These are phyloP conservation scores for Heloderma charlesbogerti DNA, from an alignment of 2,113 vertebrate species.

Conservation along the genomic window DNA sequence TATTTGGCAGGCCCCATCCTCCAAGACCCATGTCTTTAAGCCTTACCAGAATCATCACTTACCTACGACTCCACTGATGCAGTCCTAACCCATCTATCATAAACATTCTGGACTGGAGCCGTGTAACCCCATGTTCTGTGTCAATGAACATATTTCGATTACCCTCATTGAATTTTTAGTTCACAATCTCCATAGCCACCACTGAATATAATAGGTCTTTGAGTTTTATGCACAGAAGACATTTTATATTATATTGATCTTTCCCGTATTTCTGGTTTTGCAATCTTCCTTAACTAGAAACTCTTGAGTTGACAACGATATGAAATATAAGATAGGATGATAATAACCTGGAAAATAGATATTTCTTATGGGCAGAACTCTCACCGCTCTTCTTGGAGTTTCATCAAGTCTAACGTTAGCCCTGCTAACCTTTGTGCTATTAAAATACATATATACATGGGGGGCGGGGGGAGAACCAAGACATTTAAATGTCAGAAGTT, in stretches of 20 bases:
- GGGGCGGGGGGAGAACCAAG: slow-evolving; percentile 2
- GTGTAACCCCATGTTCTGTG: neutral
- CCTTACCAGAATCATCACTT: neutral
- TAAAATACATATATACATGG: slow-evolving; percentile 37
- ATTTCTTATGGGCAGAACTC: slow-evolving; percentile 21
- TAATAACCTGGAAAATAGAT: slow-evolving; percentile 43
- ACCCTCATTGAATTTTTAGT: slow-evolving; percentile 10
- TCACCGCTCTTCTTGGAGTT: slow-evolving; percentile 43
- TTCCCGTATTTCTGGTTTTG: slow-evolving; percentile 44
- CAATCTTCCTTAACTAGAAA: slow-evolving; percentile 37
- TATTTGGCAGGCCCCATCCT: neutral
- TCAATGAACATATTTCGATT: slow-evolving; percentile 33
- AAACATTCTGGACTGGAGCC: neutral
- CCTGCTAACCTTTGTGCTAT: slow-evolving; percentile 47
- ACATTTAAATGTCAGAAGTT: slow-evolving; percentile 44
- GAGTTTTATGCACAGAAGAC: slow-evolving; percentile 45
- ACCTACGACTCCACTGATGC: neutral
- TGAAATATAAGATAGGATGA: slow-evolving; percentile 42
- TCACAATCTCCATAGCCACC: neutral
- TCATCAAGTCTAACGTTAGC: slow-evolving; percentile 30
- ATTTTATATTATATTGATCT: slow-evolving; percentile 56
- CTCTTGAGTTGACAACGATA: slow-evolving; percentile 34
- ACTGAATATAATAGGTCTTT: slow-evolving; percentile 40
- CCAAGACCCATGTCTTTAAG: neutral
- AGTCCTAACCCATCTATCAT: neutral